Percentiles rank a stretch among this genome's conserved stretches.
Conservation (phyloP, 1,140 invertebrate genomes). For the Sarcophaga bullata region DNA sequence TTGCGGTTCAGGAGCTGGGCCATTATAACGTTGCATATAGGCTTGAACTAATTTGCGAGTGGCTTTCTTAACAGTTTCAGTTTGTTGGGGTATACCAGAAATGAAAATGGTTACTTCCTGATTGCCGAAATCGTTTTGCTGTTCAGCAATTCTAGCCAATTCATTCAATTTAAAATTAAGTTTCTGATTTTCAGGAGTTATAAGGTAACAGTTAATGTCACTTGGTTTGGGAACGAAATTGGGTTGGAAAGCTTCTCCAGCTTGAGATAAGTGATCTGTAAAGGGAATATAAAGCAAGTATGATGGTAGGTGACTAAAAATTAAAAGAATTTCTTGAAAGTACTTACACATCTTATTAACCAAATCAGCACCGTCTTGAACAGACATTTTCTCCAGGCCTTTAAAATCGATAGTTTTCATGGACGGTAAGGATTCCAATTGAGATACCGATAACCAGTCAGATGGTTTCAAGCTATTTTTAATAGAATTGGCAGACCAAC, state of each 20-base stretch:
- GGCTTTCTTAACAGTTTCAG: conserved; percentile 52
- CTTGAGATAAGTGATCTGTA: conserved; percentile 48
- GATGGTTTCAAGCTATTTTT: conserved; percentile 51
- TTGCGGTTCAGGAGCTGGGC: conserved; percentile 48
- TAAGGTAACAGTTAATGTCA: conserved; percentile 53
- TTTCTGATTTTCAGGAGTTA: conserved; percentile 53
- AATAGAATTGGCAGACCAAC: not conserved
- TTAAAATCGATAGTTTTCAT: conserved; percentile 56
- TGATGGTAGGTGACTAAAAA: not conserved
- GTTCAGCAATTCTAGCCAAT: conserved; percentile 52
- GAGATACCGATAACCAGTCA: conserved; percentile 52
- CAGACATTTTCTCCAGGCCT: conserved; percentile 56
- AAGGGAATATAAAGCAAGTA: not conserved
- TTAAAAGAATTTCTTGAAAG: not conserved
- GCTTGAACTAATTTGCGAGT: conserved; percentile 56
- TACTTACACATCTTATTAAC: conserved; percentile 58
- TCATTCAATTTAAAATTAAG: conserved; percentile 54
- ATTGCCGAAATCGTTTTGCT: conserved; percentile 55
- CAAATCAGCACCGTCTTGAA: conserved; percentile 54
- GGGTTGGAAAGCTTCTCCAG: conserved; percentile 53
- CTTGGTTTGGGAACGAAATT: conserved; percentile 53
- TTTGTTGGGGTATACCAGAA: conserved; percentile 52
- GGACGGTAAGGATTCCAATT: conserved; percentile 55
- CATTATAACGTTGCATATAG: conserved; percentile 59
- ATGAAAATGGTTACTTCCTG: conserved; percentile 63